Percentiles rank a stretch among this genome's conserved stretches.
These are phyloP conservation scores for Coecobrya sp. DNA, from an alignment of 2,888 invertebrate genomes.

Conservation along the genomic window DNA sequence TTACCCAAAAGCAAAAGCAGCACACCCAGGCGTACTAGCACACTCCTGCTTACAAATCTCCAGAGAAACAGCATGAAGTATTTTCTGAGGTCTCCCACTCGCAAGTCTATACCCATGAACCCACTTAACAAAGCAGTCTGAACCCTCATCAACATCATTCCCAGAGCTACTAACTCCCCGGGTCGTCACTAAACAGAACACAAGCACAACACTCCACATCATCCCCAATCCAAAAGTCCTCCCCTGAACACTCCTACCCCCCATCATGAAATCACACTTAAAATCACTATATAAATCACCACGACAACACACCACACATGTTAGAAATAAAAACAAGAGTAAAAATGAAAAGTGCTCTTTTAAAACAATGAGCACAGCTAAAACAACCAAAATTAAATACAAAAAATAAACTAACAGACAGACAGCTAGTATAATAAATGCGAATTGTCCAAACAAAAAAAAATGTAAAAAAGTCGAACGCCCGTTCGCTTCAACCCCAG, in stretches of 20 bases:
- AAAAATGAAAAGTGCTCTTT: too few species aligned
- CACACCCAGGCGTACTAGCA: conserved; percentile 81
- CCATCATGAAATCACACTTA: too few species aligned
- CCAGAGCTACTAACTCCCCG: not conserved
- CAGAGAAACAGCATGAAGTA: conserved; percentile 79
- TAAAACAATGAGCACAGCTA: too few species aligned
- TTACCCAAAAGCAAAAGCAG: conserved; percentile 85
- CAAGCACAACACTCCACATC: too few species aligned
- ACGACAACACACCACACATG: too few species aligned
- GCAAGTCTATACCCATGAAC: conserved; percentile 84
- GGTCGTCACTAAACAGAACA: conserved; percentile 15
- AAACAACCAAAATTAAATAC: too few species aligned
- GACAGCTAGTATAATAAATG: too few species aligned
- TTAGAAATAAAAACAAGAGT: too few species aligned
- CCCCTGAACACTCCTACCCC: too few species aligned
- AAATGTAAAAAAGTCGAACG: not conserved
- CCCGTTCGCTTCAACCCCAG: not conserved
- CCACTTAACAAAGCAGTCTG: conserved; percentile 84
- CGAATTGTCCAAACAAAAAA: not conserved
- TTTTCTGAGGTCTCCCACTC: conserved; percentile 82
- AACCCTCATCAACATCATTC: conserved; percentile 30
- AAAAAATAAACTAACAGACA: not conserved
- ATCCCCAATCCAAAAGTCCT: too few species aligned
- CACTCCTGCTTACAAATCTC: conserved; percentile 83
- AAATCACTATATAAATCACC: too few species aligned